These are phyloP conservation scores for Mus caroli DNA, from an alignment of 2,797 vertebrate species.

Conservation along the genomic window DNA sequence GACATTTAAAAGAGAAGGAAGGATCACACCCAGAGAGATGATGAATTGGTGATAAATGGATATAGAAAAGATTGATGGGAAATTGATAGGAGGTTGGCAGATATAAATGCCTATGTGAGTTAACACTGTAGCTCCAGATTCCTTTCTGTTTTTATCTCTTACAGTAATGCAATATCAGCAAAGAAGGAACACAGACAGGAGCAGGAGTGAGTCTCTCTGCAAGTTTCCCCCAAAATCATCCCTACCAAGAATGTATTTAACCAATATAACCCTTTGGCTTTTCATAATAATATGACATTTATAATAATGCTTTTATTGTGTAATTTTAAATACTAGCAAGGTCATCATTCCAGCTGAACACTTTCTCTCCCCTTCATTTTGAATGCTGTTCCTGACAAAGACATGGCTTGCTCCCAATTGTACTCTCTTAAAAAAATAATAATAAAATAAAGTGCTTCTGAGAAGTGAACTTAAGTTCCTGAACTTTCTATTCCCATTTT, in stretches of 20 bases:
- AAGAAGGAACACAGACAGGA: neutral
- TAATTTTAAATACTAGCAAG: neutral
- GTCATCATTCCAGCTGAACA: neutral
- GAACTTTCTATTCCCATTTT: neutral
- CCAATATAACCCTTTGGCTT: neutral
- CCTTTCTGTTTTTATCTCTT: neutral
- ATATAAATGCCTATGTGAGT: neutral
- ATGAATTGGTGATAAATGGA: neutral
- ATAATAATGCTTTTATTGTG: neutral
- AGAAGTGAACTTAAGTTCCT: neutral
- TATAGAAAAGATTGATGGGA: neutral
- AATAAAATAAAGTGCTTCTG: neutral
- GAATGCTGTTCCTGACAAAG: neutral
- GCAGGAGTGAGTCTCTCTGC: neutral
- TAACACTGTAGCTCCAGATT: slow-evolving; percentile 46
- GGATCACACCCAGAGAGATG: neutral
- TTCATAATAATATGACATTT: neutral
- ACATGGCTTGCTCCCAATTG: neutral
- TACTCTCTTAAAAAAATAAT: neutral
- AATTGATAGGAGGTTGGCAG: neutral
- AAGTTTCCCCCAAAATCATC: slow-evolving; percentile 41
- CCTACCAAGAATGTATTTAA: neutral
- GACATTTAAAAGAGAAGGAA: neutral
- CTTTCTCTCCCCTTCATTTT: neutral
- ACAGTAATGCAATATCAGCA: neutral